Conservation (phyloP, 2,888 invertebrate genomes). For the Campoplex capitator region DNA sequence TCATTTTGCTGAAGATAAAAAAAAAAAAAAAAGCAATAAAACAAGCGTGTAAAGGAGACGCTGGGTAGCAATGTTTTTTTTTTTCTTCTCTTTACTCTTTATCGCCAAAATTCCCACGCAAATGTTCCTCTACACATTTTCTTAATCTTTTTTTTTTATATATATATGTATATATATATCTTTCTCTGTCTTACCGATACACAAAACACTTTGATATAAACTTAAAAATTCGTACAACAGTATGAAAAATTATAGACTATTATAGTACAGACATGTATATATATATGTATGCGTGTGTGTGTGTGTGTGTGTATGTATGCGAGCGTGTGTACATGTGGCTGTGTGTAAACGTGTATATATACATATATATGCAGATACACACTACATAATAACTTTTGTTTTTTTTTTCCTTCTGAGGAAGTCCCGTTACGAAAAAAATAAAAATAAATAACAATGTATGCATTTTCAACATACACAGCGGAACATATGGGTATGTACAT, state of each 20-base stretch:
- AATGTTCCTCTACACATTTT: slow-evolving; percentile 36
- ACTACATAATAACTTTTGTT: slow-evolving; percentile 57
- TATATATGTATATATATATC: neutral
- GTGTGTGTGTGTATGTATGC: slow-evolving; percentile 70
- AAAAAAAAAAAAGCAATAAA: slow-evolving; percentile 31
- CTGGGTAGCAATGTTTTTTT: slow-evolving; percentile 60
- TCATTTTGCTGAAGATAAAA: neutral
- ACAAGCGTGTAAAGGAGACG: slow-evolving; percentile 42
- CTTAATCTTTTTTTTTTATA: slow-evolving; percentile 1
- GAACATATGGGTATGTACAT: slow-evolving; percentile 57
- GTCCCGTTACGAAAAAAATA: slow-evolving; percentile 26
- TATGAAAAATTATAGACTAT: slow-evolving; percentile 95
- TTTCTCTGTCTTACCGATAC: slow-evolving; percentile 86
- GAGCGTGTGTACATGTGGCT: slow-evolving; percentile 63
- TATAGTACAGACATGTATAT: slow-evolving; percentile 84
- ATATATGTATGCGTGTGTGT: slow-evolving; percentile 77
- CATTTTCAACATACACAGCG: slow-evolving; percentile 28
- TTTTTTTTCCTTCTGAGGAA: slow-evolving; percentile 54
- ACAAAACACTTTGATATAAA: slow-evolving; percentile 95
- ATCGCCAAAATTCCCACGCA: slow-evolving; percentile 44
- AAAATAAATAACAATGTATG: slow-evolving; percentile 1
- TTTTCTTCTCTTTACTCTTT: slow-evolving; percentile 50
- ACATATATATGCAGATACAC: slow-evolving; percentile 66
- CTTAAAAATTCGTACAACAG: slow-evolving; percentile 94
- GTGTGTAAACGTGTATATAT: slow-evolving; percentile 77